Evolutionary conservation across 92 coral and sea anemone genomes (phyloP), one percentile per base, ranked within the genome.

Genomic region (Blastomussa wellsi): DNA sequence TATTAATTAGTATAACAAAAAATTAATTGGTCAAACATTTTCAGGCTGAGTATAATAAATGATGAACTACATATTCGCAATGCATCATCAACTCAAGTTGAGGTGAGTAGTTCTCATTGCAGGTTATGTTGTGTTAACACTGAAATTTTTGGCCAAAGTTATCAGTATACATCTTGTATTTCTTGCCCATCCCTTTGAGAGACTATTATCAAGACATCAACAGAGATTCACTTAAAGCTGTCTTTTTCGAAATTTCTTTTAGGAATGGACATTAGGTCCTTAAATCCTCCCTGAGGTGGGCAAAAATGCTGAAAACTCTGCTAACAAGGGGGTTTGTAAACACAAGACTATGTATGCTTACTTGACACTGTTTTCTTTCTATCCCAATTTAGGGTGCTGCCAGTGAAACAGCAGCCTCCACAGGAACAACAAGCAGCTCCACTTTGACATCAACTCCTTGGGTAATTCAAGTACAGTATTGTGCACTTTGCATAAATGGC

Each of bases 1-100:
- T 70, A 35, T 39, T 35, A 35, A 70, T 70, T 16, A 19, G 47
- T 26, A 51, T 62, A 70, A 16, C 14, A 9, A 33, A n/a, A n/a
- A n/a, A n/a, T n/a, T n/a, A 29, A 67, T 12, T 68, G 16, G 48
- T 36, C 1, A 2, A 70, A 35, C 9, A 12, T 35, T 85, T 70
- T 72, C 83, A 94, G 98, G 84, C 60, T 94, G 82, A 90, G 91
- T 47, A 94, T 96, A 79, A 89, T 96, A 38, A 96, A 96, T 72
- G 99, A 96, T 67, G 91, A 96, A 70, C 91, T 96, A 26, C 94
- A 93, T 33, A 79, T 96, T 39, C 88, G 99, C 72, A 89, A 92
- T 80, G 92, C 99, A 4, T 89, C 93, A 22, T 62, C 87, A 48
- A 72, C 83, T 31, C 98, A 94, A 81, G 83, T 89, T 37, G 89